These are phyloP conservation scores for Actinemys pallida DNA, from an alignment of 2,113 vertebrate species.

Conservation along the genomic window DNA sequence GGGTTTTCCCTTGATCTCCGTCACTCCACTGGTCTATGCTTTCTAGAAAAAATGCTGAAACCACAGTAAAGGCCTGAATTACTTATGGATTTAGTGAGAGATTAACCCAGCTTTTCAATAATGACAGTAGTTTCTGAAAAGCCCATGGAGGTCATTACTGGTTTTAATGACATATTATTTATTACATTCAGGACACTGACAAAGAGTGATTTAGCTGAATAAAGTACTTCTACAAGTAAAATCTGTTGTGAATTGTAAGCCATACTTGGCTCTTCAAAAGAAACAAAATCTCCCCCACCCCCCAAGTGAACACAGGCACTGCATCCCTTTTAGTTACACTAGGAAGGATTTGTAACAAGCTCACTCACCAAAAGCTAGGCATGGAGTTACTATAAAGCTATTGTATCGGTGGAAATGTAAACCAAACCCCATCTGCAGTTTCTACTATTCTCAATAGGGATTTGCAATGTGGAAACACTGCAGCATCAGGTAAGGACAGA, in stretches of 20 bases:
- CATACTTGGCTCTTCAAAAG: background rate
- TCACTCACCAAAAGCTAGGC: background rate
- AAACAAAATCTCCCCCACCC: background rate
- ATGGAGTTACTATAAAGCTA: background rate
- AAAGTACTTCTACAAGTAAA: background rate
- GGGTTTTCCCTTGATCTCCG: background rate
- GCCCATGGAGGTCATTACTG: background rate
- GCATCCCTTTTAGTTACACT: background rate
- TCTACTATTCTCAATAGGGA: background rate
- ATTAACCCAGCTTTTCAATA: constrained; percentile 67
- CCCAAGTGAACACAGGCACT: background rate
- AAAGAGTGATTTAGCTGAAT: constrained; percentile 1
- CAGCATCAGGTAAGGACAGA: background rate
- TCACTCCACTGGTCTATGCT: background rate
- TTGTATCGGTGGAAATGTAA: background rate
- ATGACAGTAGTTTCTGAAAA: constrained; percentile 51
- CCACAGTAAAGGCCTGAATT: constrained; percentile 49
- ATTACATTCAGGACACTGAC: background rate
- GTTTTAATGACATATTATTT: constrained; percentile 37
- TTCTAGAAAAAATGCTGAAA: constrained; percentile 55
- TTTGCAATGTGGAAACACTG: rapidly evolving
- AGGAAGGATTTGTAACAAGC: background rate
- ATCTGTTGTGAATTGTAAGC: rapidly evolving
- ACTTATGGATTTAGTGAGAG: constrained; percentile 59
- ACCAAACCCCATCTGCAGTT: background rate